Evolutionary conservation across 2,113 vertebrate species (phyloP).

Genomic region (Raja brachyura): DNA sequence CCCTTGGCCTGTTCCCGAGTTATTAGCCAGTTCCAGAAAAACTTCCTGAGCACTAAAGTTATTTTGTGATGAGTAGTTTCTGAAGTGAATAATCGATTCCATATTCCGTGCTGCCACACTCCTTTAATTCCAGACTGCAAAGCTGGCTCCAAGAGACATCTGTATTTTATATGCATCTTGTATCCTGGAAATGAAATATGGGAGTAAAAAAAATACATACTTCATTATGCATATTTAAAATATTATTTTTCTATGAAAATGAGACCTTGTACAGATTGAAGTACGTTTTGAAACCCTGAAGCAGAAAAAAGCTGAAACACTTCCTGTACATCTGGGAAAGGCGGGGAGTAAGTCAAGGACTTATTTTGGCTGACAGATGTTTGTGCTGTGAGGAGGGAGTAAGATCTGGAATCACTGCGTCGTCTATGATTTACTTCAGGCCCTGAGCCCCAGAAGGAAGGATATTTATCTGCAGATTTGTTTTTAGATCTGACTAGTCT

Average conservation of each 20-base stretch:
- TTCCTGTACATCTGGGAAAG: neutral
- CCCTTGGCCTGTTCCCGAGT: neutral
- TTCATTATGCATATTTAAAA: neutral
- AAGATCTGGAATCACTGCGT: neutral
- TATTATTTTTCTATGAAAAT: neutral
- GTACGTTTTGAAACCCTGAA: neutral
- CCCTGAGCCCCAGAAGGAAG: neutral
- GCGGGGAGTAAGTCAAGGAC: neutral
- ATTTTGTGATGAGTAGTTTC: neutral
- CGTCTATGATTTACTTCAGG: neutral
- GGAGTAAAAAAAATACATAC: neutral
- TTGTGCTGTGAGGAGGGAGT: neutral
- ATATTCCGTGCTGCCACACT: neutral
- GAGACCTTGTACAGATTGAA: neutral
- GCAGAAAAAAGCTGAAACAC: neutral
- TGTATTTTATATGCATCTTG: slow-evolving; percentile 6
- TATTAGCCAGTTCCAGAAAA: neutral
- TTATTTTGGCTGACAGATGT: neutral
- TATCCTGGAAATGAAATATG: neutral
- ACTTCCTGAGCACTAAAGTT: neutral
- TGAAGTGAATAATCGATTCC: neutral
- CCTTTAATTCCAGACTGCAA: neutral
- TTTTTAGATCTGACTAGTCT: neutral
- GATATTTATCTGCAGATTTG: neutral
- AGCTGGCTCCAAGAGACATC: neutral